These are phyloP conservation scores for Drosophila melanosoma DNA, from an alignment of 2,888 invertebrate genomes.

Conservation along the genomic window DNA sequence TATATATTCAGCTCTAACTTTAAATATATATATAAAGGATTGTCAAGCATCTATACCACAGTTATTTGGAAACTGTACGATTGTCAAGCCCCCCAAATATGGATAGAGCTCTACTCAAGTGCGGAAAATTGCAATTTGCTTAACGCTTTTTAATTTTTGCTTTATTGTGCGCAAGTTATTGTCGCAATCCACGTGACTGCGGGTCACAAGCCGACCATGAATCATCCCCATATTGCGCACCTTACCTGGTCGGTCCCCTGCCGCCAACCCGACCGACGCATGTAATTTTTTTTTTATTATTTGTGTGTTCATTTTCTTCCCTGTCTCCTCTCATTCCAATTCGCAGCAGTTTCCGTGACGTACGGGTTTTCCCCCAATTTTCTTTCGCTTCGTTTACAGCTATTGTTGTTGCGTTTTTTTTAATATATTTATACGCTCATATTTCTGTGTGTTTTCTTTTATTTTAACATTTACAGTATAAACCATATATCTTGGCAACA, in stretches of 20 bases:
- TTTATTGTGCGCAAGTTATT: slow-evolving; percentile 78
- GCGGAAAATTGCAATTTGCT: slow-evolving; percentile 58
- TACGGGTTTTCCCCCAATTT: slow-evolving; percentile 21
- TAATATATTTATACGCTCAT: slow-evolving; percentile 66
- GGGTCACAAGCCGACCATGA: slow-evolving; percentile 10
- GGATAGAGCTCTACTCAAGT: background rate
- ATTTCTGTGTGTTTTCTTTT: slow-evolving; percentile 62
- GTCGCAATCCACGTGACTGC: slow-evolving; percentile 27
- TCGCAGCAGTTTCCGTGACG: slow-evolving; percentile 19
- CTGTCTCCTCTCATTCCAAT: background rate
- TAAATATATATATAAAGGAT: background rate
- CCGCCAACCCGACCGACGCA: slow-evolving; percentile 2
- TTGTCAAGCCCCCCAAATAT: background rate
- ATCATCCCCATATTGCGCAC: slow-evolving; percentile 23
- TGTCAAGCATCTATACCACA: too few species aligned
- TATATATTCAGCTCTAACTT: background rate
- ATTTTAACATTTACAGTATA: slow-evolving; percentile 42
- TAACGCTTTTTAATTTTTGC: slow-evolving; percentile 80
- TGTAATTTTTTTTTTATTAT: slow-evolving; percentile 20
- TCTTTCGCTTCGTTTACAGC: slow-evolving; percentile 4
- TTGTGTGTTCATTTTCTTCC: slow-evolving; percentile 3
- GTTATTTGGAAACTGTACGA: too few species aligned
- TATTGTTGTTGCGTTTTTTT: slow-evolving; percentile 39
- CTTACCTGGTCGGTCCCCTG: background rate
- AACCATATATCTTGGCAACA: slow-evolving; percentile 47